Percentiles rank a stretch among this genome's conserved stretches.
Conservation (phyloP, 37 sponge, comb jelly and placozoan genomes). For the Crambe crambe region DNA sequence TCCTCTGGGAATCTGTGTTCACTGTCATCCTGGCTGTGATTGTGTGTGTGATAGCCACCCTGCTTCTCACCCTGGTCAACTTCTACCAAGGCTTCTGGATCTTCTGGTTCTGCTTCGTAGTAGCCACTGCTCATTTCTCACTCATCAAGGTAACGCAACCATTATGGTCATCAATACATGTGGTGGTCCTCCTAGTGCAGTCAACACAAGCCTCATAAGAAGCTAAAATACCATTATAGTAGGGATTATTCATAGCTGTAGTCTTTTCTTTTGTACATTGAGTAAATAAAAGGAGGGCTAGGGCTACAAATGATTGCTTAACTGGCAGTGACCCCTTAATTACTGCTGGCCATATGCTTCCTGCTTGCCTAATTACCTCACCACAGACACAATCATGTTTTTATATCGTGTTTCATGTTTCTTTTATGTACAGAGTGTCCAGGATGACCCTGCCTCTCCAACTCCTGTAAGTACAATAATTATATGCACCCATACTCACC, state of each 20-base stretch:
- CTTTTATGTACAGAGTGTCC: conserved; percentile 63
- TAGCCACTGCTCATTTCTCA: conserved; percentile 78
- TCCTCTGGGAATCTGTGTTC: conserved; percentile 38
- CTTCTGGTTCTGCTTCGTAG: conserved; percentile 76
- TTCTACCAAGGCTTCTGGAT: conserved; percentile 67
- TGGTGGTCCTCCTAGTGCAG: too few species aligned
- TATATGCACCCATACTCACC: too few species aligned
- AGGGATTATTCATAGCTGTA: too few species aligned
- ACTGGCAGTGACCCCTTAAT: too few species aligned
- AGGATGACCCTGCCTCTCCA: conserved; percentile 84
- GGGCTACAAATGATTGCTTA: too few species aligned
- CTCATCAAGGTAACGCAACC: conserved; percentile 82
- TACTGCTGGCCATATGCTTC: too few species aligned
- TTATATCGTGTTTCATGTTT: neutral
- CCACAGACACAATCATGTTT: neutral
- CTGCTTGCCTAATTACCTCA: too few species aligned
- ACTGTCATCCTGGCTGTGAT: conserved; percentile 47
- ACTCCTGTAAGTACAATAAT: conserved; percentile 67
- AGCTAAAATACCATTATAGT: too few species aligned
- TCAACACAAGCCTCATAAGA: too few species aligned
- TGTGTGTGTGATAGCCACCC: conserved; percentile 60
- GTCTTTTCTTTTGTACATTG: too few species aligned
- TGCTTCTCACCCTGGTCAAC: conserved; percentile 51
- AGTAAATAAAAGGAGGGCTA: too few species aligned
- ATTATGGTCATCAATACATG: neutral